Evolutionary conservation across 2,113 vertebrate genomes (phyloP).

Genomic region (Vidua chalybeata): DNA sequence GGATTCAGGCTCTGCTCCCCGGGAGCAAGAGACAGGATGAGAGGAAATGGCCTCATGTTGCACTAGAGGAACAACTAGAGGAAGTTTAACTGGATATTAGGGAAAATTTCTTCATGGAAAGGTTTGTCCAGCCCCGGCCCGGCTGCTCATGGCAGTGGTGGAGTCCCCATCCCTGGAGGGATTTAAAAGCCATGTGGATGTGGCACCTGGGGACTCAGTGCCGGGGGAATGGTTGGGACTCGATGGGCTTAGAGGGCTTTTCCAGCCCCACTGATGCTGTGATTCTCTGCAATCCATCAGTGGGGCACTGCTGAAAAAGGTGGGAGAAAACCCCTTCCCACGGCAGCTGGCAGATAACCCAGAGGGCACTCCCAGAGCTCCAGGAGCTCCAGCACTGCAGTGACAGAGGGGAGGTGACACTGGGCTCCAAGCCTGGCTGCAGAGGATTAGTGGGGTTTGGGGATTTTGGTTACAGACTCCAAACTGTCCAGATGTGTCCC

Average conservation of each 20-base stretch:
- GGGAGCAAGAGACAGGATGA: not conserved
- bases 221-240: not conserved
- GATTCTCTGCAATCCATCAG: not conserved
- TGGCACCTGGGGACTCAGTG: not conserved
- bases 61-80: not conserved
- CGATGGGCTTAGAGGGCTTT: not conserved
- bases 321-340: not conserved
- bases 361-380: not conserved
- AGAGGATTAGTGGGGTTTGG: not conserved
- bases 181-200: not conserved
- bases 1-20: not conserved
- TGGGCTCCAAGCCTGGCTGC: rapidly evolving
- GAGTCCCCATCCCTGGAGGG: too few relatives aligned
- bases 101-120: not conserved
- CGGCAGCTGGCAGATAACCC: not conserved
- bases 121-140: not conserved
- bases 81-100: not conserved
- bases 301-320: not conserved
- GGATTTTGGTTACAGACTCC: not conserved
- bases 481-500: rapidly evolving
- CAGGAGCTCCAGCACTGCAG: rapidly evolving
- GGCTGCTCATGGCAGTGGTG: not conserved
- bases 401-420: rapidly evolving
- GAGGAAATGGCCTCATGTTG: not conserved
- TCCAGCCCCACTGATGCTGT: not conserved